Evolutionary conservation across 2,888 invertebrate genomes (phyloP), one percentile per base, ranked within the genome.

Genomic region (Ryuthela nishihirai): DNA sequence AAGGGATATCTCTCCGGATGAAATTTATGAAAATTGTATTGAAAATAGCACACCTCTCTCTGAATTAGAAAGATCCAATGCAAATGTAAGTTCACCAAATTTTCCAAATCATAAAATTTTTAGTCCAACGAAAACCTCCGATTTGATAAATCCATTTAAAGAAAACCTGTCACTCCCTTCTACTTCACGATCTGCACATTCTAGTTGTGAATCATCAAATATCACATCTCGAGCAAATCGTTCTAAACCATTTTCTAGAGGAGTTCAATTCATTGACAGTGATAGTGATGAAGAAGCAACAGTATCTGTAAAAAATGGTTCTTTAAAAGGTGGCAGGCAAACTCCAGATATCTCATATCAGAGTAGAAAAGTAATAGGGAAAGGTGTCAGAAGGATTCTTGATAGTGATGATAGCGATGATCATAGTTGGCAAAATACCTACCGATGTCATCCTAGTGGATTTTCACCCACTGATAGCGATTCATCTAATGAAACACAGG

Each of bases 271-370:
- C n/a, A 26, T 59, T 17, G 53, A 48, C 17, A 48, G 59, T 36
- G 29, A 40, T 26, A 53, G 53, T 47, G 59, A 59, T 24, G 59
- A 59, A 21, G 52, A 52, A 25, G 40, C 47, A 20, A 46, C 44
- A 36, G 26, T 24, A 23, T 12, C 34, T 15, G 6, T 40, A 12
- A 32, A 26, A 10, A 58, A 42, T 46, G 56, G 56, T 21, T 40
- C 56, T 42, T 46, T 58, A n/a, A 58, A 58, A 42, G 56, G 56
- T 12, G 56, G 56, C 7, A 34, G 52, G 2, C 56, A 50, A 18
- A 32, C 42, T 32, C 36, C 56, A 15, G 50, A 50, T 34, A 18
- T 40, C 9, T n/a, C 20, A 6, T 20, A 26, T 26, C 23, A 12
- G 10, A 10, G 17, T 9, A 40, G 32, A 24, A 44, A 40, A n/a